Evolutionary conservation across 2,113 vertebrate species (phyloP).

Genomic region (Herpetotheres cachinnans): DNA sequence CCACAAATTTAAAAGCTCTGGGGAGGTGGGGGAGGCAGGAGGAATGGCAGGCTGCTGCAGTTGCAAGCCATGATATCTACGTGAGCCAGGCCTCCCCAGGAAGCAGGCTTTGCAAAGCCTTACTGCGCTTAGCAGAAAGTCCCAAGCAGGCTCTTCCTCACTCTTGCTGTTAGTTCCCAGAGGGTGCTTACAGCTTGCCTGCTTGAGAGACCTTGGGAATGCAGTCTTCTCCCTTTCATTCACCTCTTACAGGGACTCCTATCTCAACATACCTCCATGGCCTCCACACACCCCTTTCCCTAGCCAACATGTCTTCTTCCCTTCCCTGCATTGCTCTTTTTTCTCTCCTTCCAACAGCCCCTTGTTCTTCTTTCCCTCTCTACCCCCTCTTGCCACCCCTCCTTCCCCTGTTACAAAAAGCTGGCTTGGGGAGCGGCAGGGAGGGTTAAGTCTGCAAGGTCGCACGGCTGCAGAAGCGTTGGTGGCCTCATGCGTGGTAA

Average conservation of each 20-base stretch:
- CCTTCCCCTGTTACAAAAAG: not conserved
- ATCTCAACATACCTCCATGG: not conserved
- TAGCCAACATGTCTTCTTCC: not conserved
- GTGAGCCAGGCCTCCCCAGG: not conserved
- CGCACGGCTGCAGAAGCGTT: not conserved
- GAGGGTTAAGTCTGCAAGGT: not conserved
- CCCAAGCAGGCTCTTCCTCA: not conserved
- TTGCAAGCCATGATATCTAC: rapidly evolving
- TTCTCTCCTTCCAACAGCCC: not conserved
- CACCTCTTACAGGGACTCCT: not conserved
- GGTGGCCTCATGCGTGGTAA: not conserved
- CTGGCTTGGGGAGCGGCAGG: not conserved
- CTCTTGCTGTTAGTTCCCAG: not conserved
- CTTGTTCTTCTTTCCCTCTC: not conserved
- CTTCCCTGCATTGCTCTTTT: not conserved
- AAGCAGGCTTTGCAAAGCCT: not conserved
- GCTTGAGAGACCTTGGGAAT: not conserved
- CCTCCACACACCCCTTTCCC: not conserved
- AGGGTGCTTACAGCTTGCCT: not conserved
- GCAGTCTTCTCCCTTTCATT: not conserved
- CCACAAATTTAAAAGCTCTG: not conserved
- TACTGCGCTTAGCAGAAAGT: not conserved
- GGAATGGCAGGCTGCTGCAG: not conserved
- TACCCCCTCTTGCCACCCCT: not conserved
- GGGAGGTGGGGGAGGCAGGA: not conserved